These are phyloP conservation scores for Tachina fera DNA, from an alignment of 2,888 invertebrate species.

Conservation along the genomic window DNA sequence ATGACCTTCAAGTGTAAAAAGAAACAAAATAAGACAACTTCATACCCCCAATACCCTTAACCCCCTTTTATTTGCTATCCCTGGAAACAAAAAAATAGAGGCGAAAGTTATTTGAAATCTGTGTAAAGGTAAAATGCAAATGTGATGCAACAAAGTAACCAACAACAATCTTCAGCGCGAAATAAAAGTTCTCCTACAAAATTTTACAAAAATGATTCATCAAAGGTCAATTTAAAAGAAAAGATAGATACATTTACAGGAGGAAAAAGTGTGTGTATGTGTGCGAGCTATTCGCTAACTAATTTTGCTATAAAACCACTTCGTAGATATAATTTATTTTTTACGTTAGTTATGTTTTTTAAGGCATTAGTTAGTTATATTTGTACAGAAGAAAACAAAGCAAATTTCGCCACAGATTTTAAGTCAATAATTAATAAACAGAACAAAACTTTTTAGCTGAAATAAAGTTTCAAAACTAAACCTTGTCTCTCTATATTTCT, in stretches of 20 bases:
- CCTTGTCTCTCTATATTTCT: constrained; percentile 52
- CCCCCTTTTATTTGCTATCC: constrained; percentile 27
- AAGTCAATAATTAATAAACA: constrained; percentile 7
- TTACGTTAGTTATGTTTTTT: not conserved
- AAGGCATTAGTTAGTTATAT: not conserved
- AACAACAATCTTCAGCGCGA: constrained; percentile 79
- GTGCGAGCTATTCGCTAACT: constrained; percentile 12
- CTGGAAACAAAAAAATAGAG: not conserved
- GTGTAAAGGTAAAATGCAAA: constrained; percentile 55
- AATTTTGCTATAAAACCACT: not conserved
- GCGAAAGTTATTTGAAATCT: constrained; percentile 34
- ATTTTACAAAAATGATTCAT: not conserved
- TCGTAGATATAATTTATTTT: not conserved
- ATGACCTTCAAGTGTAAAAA: constrained; percentile 12
- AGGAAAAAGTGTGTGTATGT: constrained; percentile 48
- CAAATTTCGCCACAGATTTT: not conserved
- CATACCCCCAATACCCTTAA: constrained; percentile 8
- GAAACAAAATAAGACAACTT: not conserved
- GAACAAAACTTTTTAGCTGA: constrained; percentile 3
- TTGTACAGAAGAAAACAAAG: not conserved
- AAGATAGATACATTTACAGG: not conserved
- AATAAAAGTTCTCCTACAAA: not conserved
- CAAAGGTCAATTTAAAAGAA: not conserved
- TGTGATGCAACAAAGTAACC: constrained; percentile 78
- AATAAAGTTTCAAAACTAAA: constrained; percentile 45